Conservation (phyloP, 2,113 vertebrate species). For the Corythornis cristatus region DNA sequence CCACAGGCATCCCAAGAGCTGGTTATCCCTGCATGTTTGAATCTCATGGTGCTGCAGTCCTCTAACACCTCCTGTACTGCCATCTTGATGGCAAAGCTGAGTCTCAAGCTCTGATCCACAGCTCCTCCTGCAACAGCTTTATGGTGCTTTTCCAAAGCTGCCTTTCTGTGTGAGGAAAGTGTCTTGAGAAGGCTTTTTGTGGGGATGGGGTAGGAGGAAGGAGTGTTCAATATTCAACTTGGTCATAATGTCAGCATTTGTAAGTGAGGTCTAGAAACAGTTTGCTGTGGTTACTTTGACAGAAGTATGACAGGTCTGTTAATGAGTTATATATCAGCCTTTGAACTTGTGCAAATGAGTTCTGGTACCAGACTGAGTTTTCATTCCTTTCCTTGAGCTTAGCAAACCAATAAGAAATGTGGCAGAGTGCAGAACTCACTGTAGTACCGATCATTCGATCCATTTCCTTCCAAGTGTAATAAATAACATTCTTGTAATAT, state of each 20-base stretch:
- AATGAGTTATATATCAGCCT: constrained; percentile 35
- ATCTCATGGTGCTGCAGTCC: not conserved
- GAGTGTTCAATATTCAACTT: constrained; percentile 16
- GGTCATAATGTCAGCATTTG: not conserved
- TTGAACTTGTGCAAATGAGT: constrained; percentile 20
- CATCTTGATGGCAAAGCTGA: not conserved
- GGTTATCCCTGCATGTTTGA: not conserved
- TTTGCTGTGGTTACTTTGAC: not conserved
- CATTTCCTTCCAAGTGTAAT: not conserved
- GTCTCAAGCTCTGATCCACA: not conserved
- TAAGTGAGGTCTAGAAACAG: not conserved
- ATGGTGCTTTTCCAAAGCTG: not conserved
- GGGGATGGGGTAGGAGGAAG: not conserved
- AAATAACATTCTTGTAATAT: not conserved
- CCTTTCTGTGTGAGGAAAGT: not conserved
- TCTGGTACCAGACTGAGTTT: not conserved
- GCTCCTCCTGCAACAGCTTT: not conserved
- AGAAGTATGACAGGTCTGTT: constrained; percentile 18
- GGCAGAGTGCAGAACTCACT: not conserved
- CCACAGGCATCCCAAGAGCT: not conserved
- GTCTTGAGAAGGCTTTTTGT: not conserved
- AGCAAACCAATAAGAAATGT: not conserved
- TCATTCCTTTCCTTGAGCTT: not conserved
- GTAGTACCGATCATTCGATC: not conserved
- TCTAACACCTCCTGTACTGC: not conserved